These are phyloP conservation scores for Chloroceryle amazona DNA, from an alignment of 2,797 vertebrate genomes.

Conservation along the genomic window DNA sequence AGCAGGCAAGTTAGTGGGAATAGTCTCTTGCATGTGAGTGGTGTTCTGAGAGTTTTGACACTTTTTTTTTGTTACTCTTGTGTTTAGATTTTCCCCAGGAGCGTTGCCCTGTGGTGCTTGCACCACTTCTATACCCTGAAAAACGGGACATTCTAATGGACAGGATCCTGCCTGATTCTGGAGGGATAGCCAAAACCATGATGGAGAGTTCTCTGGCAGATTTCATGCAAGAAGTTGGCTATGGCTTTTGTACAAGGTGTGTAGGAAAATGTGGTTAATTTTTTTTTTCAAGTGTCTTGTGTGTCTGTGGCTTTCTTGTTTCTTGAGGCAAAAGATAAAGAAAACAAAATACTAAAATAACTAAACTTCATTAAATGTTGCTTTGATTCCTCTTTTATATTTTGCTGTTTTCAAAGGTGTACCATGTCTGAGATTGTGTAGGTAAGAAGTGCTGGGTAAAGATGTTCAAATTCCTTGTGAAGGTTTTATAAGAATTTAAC, in stretches of 20 bases:
- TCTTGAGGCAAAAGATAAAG: not conserved
- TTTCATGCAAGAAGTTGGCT: slow-evolving; percentile 99
- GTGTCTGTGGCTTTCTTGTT: not conserved
- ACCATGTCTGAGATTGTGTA: not conserved
- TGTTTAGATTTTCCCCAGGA: slow-evolving; percentile 98
- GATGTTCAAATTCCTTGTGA: not conserved
- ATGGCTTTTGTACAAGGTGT: slow-evolving; percentile 98
- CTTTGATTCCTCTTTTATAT: not conserved
- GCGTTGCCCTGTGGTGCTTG: slow-evolving; percentile 99
- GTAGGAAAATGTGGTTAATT: slow-evolving; percentile 23
- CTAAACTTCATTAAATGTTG: not conserved
- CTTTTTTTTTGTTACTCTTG: not conserved
- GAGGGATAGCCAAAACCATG: slow-evolving; percentile 99
- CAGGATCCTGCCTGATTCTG: slow-evolving; percentile 99
- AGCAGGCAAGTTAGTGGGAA: not conserved
- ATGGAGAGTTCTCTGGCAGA: slow-evolving; percentile 99
- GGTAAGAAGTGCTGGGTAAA: not conserved
- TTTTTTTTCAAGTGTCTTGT: not conserved
- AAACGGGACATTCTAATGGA: slow-evolving; percentile 99
- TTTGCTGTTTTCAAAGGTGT: not conserved
- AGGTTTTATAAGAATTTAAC: not conserved
- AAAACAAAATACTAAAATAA: not conserved
- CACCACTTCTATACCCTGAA: slow-evolving; percentile 99
- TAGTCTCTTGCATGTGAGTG: not conserved
- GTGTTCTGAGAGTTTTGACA: not conserved